Evolutionary conservation across 2,888 invertebrate species (phyloP).

Genomic region (Carpatolechia fugitivella): DNA sequence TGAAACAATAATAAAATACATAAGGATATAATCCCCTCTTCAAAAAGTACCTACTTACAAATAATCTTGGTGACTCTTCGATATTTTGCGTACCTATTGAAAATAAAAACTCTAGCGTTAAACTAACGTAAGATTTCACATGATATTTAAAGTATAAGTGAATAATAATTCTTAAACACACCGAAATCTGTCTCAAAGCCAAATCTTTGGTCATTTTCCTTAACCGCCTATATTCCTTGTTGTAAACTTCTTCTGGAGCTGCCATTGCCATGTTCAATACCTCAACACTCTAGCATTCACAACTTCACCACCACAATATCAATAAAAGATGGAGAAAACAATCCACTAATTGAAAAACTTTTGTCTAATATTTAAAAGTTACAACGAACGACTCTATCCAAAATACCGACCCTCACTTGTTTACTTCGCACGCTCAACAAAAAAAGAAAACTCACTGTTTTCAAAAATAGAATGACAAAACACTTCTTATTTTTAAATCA

Average conservation of each 20-base stretch:
- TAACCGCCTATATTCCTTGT: conserved; percentile 84
- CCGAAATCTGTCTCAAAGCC: conserved; percentile 83
- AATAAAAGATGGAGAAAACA: background rate
- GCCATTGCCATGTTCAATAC: conserved; percentile 50
- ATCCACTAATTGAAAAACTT: conserved; percentile 13
- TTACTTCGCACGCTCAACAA: conserved; percentile 9
- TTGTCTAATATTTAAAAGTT: conserved; percentile 4
- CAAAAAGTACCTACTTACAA: no score
- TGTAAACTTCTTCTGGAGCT: conserved; percentile 75
- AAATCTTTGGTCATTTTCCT: conserved; percentile 84
- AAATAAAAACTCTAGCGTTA: no score
- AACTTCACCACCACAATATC: background rate
- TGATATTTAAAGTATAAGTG: no score
- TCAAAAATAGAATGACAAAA: conserved; percentile 3
- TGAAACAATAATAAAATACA: conserved; percentile 67
- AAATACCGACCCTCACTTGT: conserved; percentile 12
- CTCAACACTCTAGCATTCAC: no score
- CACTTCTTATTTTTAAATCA: background rate
- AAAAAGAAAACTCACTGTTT: conserved; percentile 4
- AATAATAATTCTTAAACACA: no score
- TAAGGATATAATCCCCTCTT: no score
- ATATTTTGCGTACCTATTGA: no score
- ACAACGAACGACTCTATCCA: conserved; percentile 6
- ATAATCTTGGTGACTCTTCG: no score
- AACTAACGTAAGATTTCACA: no score